Evolutionary conservation across 2,797 vertebrate genomes (phyloP).

Genomic region (Tarsius wallacei): DNA sequence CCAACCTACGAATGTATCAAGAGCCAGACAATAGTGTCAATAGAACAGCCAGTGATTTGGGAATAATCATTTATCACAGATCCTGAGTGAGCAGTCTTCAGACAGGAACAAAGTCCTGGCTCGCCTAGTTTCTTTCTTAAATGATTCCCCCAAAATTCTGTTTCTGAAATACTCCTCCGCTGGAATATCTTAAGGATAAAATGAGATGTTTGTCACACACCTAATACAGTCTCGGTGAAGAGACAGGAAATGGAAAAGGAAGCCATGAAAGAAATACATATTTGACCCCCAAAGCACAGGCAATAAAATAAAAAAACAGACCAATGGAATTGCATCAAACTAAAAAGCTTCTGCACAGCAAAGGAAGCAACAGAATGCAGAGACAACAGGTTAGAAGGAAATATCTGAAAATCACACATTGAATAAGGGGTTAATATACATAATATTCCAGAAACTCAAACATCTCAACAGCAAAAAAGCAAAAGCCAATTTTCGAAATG

Average conservation of each 20-base stretch:
- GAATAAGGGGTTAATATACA: neutral
- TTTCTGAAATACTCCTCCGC: constrained; percentile 18
- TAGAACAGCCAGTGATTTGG: neutral
- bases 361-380: neutral
- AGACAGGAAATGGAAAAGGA: neutral
- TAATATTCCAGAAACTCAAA: neutral
- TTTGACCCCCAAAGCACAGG: neutral
- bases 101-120: neutral
- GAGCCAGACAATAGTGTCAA: neutral
- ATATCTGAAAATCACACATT: neutral
- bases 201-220: neutral
- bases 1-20: neutral
- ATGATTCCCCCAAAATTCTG: neutral
- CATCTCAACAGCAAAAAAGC: neutral
- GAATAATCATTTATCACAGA: neutral
- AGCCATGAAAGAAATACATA: neutral
- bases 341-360: neutral
- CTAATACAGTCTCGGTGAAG: neutral
- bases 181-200: neutral
- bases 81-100: neutral
- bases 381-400: neutral
- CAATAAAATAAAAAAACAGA: neutral
- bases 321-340: neutral
- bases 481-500: neutral
- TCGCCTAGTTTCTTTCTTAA: neutral